Percentiles rank a stretch among this genome's conserved stretches.
Conservation (phyloP, 2,797 vertebrate species). For the Typhlichthys eigenmanni region DNA sequence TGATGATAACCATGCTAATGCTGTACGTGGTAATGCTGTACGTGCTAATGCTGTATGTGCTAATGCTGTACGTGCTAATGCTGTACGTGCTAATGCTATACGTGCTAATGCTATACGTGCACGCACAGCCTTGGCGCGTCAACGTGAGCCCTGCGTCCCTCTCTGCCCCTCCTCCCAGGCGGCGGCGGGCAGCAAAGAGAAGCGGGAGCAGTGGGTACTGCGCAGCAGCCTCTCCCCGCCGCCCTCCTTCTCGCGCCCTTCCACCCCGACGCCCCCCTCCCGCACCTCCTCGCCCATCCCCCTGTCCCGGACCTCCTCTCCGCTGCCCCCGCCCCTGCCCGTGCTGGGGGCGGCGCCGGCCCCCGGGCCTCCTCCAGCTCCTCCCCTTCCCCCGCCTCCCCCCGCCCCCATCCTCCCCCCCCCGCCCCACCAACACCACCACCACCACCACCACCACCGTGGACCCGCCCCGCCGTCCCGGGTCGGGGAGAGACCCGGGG, state of each 20-base stretch:
- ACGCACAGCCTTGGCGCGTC: too few species aligned
- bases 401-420: conserved; percentile 31
- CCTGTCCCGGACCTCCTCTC: conserved; percentile 66
- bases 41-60: too few species aligned
- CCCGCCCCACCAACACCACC: too few species aligned
- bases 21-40: too few species aligned
- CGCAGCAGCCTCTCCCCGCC: conserved; percentile 78
- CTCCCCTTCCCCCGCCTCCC: conserved; percentile 42
- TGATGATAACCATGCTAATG: too few species aligned
- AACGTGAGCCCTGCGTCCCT: neutral
- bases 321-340: conserved; percentile 69
- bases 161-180: conserved; percentile 46
- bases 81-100: too few species aligned
- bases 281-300: conserved; percentile 60
- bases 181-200: conserved; percentile 69
- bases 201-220: conserved; percentile 70
- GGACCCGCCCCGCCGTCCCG: conserved; percentile 11
- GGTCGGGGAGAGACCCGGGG: conserved; percentile 82
- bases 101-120: too few species aligned
- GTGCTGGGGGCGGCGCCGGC: conserved; percentile 66
- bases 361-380: conserved; percentile 47
- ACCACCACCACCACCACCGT: conserved; percentile 37
- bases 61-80: too few species aligned
- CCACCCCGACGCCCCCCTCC: conserved; percentile 61
- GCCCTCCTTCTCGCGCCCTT: conserved; percentile 62